These are phyloP conservation scores for Aphelenchoides avenae DNA, from an alignment of 1,140 invertebrate species.

Conservation along the genomic window DNA sequence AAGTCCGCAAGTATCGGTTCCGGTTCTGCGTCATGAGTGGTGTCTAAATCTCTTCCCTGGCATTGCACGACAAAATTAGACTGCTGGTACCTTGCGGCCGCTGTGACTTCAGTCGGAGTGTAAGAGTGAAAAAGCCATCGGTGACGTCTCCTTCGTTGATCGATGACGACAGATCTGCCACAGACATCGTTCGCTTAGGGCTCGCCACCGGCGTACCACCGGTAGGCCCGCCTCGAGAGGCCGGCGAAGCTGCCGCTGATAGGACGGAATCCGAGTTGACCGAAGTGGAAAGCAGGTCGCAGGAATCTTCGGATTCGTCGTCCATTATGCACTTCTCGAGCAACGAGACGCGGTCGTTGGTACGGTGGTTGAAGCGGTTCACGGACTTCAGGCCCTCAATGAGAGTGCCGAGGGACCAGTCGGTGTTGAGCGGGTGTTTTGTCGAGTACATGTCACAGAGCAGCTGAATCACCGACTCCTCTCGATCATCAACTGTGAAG, in stretches of 20 bases:
- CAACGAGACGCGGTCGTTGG: constrained; percentile 12
- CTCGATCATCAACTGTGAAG: too few species aligned
- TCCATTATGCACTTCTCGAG: constrained; percentile 18
- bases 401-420: constrained; percentile 14
- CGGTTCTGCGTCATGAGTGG: constrained; percentile 10
- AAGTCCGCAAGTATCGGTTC: constrained; percentile 20
- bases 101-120: background rate
- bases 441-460: constrained; percentile 29
- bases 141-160: constrained; percentile 18
- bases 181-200: constrained; percentile 1
- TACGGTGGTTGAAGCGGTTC: constrained; percentile 5
- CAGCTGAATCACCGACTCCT: constrained; percentile 9
- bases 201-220: too few species aligned
- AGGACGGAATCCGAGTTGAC: background rate
- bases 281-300: too few species aligned
- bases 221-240: too few species aligned
- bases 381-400: constrained; percentile 18
- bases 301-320: constrained; percentile 5
- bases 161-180: constrained; percentile 5
- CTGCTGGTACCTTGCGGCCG: too few species aligned
- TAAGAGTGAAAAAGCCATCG: constrained; percentile 23
- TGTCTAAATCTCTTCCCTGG: too few species aligned
- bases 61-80: too few species aligned
- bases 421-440: constrained; percentile 24
- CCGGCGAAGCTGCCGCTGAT: too few species aligned